These are phyloP conservation scores for Stenodema calcarata DNA, from an alignment of 2,888 invertebrate genomes.

Conservation along the genomic window DNA sequence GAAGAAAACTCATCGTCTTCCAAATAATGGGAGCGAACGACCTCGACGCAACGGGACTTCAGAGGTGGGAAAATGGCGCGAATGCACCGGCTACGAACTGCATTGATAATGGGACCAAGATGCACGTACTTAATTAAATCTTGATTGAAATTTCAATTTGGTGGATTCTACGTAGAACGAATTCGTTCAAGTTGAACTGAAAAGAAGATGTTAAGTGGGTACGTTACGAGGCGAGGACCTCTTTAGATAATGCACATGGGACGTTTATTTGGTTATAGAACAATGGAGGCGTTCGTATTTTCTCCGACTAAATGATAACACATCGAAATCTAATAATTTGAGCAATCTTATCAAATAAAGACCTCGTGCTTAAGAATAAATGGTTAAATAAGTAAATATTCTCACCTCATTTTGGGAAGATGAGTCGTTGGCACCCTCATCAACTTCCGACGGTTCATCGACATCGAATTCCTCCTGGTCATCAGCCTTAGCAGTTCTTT, in stretches of 20 bases:
- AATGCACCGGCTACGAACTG: slow-evolving; percentile 6
- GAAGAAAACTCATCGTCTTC: too few relatives aligned
- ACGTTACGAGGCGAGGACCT: neutral
- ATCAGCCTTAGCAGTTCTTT: slow-evolving; percentile 45
- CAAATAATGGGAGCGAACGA: neutral
- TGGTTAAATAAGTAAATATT: neutral
- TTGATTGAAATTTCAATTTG: neutral
- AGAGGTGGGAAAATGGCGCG: neutral
- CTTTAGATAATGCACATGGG: neutral
- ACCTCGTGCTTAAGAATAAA: neutral
- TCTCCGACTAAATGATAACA: neutral
- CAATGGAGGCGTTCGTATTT: neutral
- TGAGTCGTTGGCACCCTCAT: slow-evolving; percentile 48
- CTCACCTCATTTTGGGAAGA: slow-evolving; percentile 38
- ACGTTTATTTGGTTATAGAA: neutral
- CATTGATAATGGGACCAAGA: neutral
- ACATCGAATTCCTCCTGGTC: slow-evolving; percentile 52
- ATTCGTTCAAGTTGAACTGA: too few relatives aligned
- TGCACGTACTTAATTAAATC: neutral
- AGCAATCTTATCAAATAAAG: neutral
- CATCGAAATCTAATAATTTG: neutral
- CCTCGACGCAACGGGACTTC: neutral
- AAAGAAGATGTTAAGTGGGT: neutral
- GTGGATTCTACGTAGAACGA: too few relatives aligned
- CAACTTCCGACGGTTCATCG: slow-evolving; percentile 52